phyloP scores from a whole-genome alignment of 2,888 invertebrate genomes.

The Scaeva pyrastri region DNA sequence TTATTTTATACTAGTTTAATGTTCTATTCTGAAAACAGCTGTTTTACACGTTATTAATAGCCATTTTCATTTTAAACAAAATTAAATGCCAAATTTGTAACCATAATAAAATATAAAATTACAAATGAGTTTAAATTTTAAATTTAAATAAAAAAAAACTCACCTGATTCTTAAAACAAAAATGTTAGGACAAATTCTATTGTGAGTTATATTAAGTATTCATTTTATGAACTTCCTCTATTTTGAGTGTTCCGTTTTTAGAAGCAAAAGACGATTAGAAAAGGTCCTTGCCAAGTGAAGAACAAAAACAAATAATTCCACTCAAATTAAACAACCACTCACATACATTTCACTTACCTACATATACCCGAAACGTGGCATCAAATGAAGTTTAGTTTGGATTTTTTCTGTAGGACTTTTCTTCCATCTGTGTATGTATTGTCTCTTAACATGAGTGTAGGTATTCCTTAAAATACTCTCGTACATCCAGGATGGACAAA shows the following conservation, averaged over 20 bases:
- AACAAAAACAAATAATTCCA: not conserved
- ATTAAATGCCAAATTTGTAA: no score
- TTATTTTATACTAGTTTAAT: no score
- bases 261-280: not conserved
- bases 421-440: not conserved
- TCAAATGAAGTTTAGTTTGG: not conserved
- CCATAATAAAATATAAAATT: no score
- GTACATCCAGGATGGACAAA: not conserved
- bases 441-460: not conserved
- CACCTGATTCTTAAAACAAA: no score
- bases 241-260: slow-evolving; percentile 9
- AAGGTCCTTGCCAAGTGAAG: not conserved
- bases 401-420: not conserved
- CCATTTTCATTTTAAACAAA: no score
- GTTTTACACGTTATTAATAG: no score
- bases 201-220: no score
- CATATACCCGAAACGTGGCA: not conserved
- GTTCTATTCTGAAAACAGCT: no score
- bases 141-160: no score
- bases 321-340: slow-evolving; percentile 14
- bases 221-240: no score
- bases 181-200: no score
- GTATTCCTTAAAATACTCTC: slow-evolving; percentile 4
- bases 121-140: no score
- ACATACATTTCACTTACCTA: not conserved